Evolutionary conservation across 2,113 vertebrate species (phyloP).

Genomic region (Tachuris rubrigastra): DNA sequence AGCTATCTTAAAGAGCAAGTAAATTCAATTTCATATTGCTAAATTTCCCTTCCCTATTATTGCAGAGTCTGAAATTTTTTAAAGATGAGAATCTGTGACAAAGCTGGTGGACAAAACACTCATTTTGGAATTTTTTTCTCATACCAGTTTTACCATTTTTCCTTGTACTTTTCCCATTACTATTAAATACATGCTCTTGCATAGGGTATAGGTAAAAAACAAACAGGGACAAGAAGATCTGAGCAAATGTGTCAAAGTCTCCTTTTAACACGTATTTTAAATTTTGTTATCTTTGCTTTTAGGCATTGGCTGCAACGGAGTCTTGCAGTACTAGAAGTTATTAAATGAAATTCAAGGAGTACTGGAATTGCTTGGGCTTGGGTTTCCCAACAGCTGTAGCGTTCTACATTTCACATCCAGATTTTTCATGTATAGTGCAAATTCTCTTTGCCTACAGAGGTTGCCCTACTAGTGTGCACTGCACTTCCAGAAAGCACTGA

Average conservation of each 20-base stretch:
- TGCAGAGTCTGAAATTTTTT: neutral
- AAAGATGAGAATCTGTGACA: neutral
- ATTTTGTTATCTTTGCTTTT: neutral
- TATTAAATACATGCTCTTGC: neutral
- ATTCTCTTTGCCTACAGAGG: neutral
- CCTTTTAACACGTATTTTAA: neutral
- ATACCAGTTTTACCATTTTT: neutral
- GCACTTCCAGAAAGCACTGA: neutral
- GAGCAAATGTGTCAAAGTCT: neutral
- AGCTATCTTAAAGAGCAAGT: neutral
- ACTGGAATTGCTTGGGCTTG: neutral
- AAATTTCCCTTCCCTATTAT: neutral
- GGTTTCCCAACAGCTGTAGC: neutral
- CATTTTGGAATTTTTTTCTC: neutral
- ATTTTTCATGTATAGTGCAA: neutral
- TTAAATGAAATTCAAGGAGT: neutral
- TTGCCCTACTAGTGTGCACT: rapidly evolving
- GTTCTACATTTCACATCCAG: neutral
- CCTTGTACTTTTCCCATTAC: neutral
- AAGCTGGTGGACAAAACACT: neutral
- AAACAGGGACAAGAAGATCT: neutral
- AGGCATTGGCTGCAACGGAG: neutral
- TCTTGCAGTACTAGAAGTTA: neutral
- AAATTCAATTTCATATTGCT: neutral
- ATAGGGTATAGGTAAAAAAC: neutral